Percentiles rank a stretch among this genome's conserved stretches.
phyloP scores from a whole-genome alignment of 1,140 invertebrate genomes.

The Drosophila biarmipes region DNA sequence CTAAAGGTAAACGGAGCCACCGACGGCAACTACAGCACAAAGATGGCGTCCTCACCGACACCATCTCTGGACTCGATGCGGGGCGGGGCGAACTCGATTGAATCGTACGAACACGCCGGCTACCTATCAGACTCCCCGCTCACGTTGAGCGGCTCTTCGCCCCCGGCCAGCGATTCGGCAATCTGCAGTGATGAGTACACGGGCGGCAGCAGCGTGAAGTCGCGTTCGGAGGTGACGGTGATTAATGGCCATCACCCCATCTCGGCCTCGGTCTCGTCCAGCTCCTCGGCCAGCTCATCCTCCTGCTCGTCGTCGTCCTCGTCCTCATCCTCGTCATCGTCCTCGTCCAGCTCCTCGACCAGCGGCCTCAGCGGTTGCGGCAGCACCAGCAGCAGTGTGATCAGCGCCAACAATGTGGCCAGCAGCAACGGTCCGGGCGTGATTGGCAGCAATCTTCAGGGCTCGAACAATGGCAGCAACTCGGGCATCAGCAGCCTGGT shows the following conservation, averaged over 20 bases:
- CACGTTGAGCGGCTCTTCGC: slow-evolving; percentile 92
- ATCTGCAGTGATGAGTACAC: slow-evolving; percentile 88
- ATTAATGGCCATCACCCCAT: slow-evolving; percentile 81
- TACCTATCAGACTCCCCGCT: slow-evolving; percentile 89
- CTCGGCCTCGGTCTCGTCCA: slow-evolving; percentile 78
- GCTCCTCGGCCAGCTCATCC: slow-evolving; percentile 75
- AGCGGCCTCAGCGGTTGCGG: slow-evolving; percentile 77
- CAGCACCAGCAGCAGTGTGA: slow-evolving; percentile 74
- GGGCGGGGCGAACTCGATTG: slow-evolving; percentile 95
- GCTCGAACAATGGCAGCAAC: slow-evolving; percentile 34
- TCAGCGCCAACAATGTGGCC: slow-evolving; percentile 51
- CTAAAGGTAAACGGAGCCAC: slow-evolving; percentile 54
- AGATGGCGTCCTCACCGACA: slow-evolving; percentile 89
- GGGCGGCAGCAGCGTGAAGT: slow-evolving; percentile 60
- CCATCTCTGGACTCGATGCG: slow-evolving; percentile 95
- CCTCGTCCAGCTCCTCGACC: slow-evolving; percentile 75
- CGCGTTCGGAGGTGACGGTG: slow-evolving; percentile 62
- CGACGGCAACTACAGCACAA: slow-evolving; percentile 44
- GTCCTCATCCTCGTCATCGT: slow-evolving; percentile 59
- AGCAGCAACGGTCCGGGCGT: slow-evolving; percentile 69
- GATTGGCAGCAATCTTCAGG: slow-evolving; percentile 73
- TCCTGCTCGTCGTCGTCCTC: slow-evolving; percentile 72
- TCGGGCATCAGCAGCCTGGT: slow-evolving; percentile 61
- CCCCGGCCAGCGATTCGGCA: slow-evolving; percentile 91
- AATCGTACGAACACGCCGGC: slow-evolving; percentile 89